A percentile compares a stretch with the other conserved stretches of the same genome.
These are phyloP conservation scores for Meteorus sp. DNA, from an alignment of 1,140 invertebrate species.

Conservation along the genomic window DNA sequence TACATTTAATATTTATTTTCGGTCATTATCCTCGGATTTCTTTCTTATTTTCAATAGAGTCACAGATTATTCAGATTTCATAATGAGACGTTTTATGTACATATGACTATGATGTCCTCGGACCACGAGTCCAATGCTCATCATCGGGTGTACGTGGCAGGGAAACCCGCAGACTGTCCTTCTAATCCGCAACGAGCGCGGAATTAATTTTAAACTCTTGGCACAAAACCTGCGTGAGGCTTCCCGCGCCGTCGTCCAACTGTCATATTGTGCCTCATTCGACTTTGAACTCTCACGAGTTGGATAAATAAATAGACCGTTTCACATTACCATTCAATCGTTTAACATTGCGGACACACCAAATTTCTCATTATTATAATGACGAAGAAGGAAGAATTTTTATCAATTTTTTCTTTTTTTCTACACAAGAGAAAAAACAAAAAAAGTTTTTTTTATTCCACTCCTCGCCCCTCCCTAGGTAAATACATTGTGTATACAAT, in stretches of 20 bases:
- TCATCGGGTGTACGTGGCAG: conserved; percentile 29
- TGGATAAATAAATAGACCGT: conserved; percentile 40
- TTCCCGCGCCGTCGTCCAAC: too few species aligned
- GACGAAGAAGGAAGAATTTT: too few species aligned
- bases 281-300: conserved; percentile 32
- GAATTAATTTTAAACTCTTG: conserved; percentile 51
- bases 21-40: not conserved
- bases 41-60: not conserved
- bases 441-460: too few species aligned
- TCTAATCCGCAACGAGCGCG: conserved; percentile 44
- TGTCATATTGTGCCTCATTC: too few species aligned
- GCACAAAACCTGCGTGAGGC: conserved; percentile 39
- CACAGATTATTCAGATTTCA: not conserved
- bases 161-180: conserved; percentile 45
- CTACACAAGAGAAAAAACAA: too few species aligned
- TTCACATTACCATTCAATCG: conserved; percentile 15
- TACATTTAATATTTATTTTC: not conserved
- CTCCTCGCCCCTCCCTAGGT: too few species aligned
- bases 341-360: not conserved
- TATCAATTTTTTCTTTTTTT: too few species aligned
- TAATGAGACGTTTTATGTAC: not conserved
- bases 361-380: not conserved
- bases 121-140: not conserved
- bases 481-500: too few species aligned
- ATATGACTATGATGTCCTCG: not conserved